These are phyloP conservation scores for Oopsacas minuta DNA, from an alignment of 37 sponge, comb jelly and placozoan species.

Conservation along the genomic window DNA sequence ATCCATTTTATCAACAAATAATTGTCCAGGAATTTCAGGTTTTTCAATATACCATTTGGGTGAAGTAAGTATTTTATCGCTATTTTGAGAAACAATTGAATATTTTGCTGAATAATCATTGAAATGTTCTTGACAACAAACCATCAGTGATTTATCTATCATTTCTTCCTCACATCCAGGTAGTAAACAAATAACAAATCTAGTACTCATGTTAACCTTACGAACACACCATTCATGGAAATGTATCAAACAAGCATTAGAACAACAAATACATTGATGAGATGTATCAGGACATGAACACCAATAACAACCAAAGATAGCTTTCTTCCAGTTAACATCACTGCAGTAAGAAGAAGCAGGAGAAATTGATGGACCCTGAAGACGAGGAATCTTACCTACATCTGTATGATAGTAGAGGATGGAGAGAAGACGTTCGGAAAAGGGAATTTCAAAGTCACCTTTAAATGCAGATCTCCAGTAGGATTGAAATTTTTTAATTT, in stretches of 20 bases:
- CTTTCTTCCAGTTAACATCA: neutral
- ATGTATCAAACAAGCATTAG: neutral
- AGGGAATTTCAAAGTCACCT: neutral
- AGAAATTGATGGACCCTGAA: neutral
- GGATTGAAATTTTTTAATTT: neutral
- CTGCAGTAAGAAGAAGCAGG: neutral
- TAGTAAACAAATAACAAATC: neutral
- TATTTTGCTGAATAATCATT: neutral
- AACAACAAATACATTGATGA: neutral
- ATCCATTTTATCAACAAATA: neutral
- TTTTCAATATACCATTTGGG: neutral
- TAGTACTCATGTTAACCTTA: neutral
- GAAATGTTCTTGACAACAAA: neutral
- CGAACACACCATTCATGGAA: slow-evolving; percentile 11
- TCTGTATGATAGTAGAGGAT: neutral
- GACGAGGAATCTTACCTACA: neutral
- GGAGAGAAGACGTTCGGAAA: neutral
- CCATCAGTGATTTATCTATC: neutral
- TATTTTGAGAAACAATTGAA: neutral
- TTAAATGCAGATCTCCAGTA: neutral
- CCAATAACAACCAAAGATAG: slow-evolving; percentile 9
- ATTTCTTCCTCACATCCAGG: neutral
- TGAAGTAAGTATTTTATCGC: neutral
- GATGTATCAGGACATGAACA: neutral
- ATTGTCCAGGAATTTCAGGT: neutral